Evolutionary conservation across 2,888 invertebrate genomes (phyloP), one percentile per base, ranked within the genome.

Genomic region (Epinotia nisella): DNA sequence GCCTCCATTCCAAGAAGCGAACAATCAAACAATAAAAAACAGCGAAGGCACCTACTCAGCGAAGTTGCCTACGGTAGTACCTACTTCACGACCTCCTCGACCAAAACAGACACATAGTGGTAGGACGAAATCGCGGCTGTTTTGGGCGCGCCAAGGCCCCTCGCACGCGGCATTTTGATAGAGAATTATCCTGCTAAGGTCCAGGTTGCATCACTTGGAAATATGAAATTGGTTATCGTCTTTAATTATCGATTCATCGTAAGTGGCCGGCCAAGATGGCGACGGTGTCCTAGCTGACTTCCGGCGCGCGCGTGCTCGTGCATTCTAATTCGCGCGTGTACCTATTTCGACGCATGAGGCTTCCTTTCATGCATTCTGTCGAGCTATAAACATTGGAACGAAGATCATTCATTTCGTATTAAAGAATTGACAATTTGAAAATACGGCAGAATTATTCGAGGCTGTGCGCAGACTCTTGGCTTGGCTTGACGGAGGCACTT

Each of bases 201-300:
- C 49, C 49, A 49, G 7, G 49, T 92, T 91, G 91, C 92, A 90
- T 92, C 91, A 92, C 86, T 90, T 13, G 3, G 45, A 92, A 91
- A 90, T 92, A 92, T 92, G 90, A 91, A 92, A 90, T 92, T 88
- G 87, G 86, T 88, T 90, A 89, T 92, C 88, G 85, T 79, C 77
- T 82, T 89, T 92, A 91, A 93, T 93, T 93, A 92, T 92, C 87
- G 91, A 93, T 93, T 93, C 90, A 89, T 41, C 60, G 41, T 60
- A 49, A 49, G 49, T 49, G 49, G 4, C 5, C 49, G 49, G 49
- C 49, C 49, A 49, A n/a, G n/a, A n/a, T 49, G 56, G 24, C 58
- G 55, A 2, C 55, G 58, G 58, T 58, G 58, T 58, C n/a, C 24
- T 56, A 24, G 56, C 24, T 15, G 90, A 88, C 90, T 93, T 93